A percentile compares a stretch with the other conserved stretches of the same genome.
These are phyloP conservation scores for Percopsis transmontana DNA, from an alignment of 2,113 vertebrate genomes.

Conservation along the genomic window DNA sequence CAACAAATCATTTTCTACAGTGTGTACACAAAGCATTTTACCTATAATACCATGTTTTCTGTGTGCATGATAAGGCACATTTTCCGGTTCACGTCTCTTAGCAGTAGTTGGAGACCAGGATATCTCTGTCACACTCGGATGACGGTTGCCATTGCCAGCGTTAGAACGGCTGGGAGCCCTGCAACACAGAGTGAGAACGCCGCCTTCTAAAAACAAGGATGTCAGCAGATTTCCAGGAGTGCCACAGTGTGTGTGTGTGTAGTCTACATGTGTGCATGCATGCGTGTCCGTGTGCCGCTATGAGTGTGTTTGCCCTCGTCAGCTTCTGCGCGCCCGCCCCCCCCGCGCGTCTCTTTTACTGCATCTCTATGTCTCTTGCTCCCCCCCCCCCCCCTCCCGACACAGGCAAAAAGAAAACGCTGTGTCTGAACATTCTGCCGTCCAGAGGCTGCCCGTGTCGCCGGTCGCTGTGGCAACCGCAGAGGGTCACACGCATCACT, in stretches of 20 bases:
- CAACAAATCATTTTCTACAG: too few relatives aligned
- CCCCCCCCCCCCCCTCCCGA: not conserved
- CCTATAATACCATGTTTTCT: slow-evolving; percentile 31
- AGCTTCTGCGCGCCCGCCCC: slow-evolving; percentile 54
- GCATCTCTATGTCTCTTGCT: not conserved
- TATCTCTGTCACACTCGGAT: slow-evolving; percentile 39
- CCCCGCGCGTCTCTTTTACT: not conserved
- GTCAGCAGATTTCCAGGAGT: slow-evolving; percentile 70
- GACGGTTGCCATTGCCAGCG: slow-evolving; percentile 44
- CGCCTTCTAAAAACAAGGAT: slow-evolving; percentile 54
- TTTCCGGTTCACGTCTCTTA: slow-evolving; percentile 11
- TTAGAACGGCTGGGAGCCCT: slow-evolving; percentile 48
- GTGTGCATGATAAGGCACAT: slow-evolving; percentile 31
- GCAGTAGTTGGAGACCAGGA: too few relatives aligned
- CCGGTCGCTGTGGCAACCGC: slow-evolving; percentile 16
- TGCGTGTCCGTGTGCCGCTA: not conserved
- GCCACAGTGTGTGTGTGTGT: slow-evolving; percentile 28
- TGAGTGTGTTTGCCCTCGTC: slow-evolving; percentile 53
- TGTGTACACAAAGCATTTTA: too few relatives aligned
- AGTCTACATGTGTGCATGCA: not conserved
- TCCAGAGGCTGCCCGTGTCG: slow-evolving; percentile 43
- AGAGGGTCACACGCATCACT: slow-evolving; percentile 50
- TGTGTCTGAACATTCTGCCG: slow-evolving; percentile 67
- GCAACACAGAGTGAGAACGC: slow-evolving; percentile 55
- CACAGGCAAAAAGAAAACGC: slow-evolving; percentile 69